These are phyloP conservation scores for Drosophila melanosoma DNA, from an alignment of 2,888 invertebrate genomes.

Conservation along the genomic window DNA sequence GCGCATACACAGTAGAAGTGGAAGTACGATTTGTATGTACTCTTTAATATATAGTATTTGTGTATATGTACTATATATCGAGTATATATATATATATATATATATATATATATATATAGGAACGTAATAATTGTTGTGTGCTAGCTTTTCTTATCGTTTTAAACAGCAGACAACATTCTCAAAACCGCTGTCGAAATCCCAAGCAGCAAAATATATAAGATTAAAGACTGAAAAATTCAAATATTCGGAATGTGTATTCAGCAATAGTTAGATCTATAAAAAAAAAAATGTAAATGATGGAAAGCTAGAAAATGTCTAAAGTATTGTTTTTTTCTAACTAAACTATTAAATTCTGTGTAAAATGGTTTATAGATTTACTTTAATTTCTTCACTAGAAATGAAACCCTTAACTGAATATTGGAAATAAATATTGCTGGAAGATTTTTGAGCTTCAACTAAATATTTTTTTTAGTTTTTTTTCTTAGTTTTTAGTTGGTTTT, in stretches of 20 bases:
- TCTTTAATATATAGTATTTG: constrained; percentile 47
- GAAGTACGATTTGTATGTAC: constrained; percentile 50
- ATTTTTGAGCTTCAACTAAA: constrained; percentile 3
- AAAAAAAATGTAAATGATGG: neutral
- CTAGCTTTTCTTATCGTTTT: constrained; percentile 22
- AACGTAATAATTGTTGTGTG: constrained; percentile 79
- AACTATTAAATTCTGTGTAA: neutral
- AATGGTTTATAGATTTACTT: neutral
- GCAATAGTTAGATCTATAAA: neutral
- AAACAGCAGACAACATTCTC: constrained; percentile 5
- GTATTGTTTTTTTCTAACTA: neutral
- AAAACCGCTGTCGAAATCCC: constrained; percentile 5
- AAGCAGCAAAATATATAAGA: neutral
- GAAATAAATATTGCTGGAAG: neutral
- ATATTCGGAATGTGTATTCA: neutral
- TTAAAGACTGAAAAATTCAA: neutral
- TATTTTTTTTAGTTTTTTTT: neutral
- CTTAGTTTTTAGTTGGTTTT: constrained; percentile 18
- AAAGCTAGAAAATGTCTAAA: neutral
- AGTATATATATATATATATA: constrained; percentile 62
- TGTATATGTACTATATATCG: constrained; percentile 58
- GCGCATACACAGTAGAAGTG: constrained; percentile 52
- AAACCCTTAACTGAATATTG: constrained; percentile 14
- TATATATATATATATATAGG: constrained; percentile 68
- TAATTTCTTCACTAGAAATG: constrained; percentile 3